These are phyloP conservation scores for Varanus komodoensis DNA, from an alignment of 2,113 vertebrate species.

Conservation along the genomic window DNA sequence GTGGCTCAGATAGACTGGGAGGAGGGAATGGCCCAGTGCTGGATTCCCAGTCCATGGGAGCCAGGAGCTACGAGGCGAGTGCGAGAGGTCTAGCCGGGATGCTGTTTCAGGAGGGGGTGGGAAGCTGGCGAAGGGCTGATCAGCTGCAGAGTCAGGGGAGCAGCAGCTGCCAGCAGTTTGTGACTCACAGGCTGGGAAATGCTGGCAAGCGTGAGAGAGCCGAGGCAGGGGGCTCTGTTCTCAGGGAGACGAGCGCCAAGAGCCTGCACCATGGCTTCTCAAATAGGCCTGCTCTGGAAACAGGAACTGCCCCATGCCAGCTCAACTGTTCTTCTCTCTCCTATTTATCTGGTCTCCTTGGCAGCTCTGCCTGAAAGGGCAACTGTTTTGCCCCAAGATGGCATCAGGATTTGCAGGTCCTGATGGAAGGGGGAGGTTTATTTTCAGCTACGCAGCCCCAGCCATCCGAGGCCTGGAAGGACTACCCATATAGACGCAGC, in stretches of 20 bases:
- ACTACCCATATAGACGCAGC: constrained; percentile 1
- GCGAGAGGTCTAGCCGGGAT: constrained; percentile 15
- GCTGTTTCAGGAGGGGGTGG: constrained; percentile 53
- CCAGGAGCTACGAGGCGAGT: neutral
- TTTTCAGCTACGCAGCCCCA: neutral
- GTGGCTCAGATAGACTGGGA: neutral
- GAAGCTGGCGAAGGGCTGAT: constrained; percentile 47
- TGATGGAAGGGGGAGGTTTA: constrained; percentile 1
- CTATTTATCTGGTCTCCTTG: constrained; percentile 23
- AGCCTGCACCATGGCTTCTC: constrained; percentile 71
- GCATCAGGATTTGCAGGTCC: neutral
- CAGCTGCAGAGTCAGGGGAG: constrained; percentile 48
- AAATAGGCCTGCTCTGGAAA: constrained; percentile 64
- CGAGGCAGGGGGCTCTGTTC: constrained; percentile 53
- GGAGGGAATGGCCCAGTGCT: neutral
- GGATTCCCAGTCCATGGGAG: neutral
- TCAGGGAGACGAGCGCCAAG: constrained; percentile 49
- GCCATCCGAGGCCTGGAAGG: neutral
- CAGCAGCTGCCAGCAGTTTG: constrained; percentile 53
- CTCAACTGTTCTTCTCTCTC: constrained; percentile 45
- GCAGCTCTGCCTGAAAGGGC: constrained; percentile 25
- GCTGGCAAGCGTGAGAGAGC: constrained; percentile 53
- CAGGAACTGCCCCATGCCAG: constrained; percentile 49
- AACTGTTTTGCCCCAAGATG: constrained; percentile 12
- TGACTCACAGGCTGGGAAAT: constrained; percentile 65